These are phyloP conservation scores for Chaetura pelagica DNA, from an alignment of 2,113 vertebrate species.

Conservation along the genomic window DNA sequence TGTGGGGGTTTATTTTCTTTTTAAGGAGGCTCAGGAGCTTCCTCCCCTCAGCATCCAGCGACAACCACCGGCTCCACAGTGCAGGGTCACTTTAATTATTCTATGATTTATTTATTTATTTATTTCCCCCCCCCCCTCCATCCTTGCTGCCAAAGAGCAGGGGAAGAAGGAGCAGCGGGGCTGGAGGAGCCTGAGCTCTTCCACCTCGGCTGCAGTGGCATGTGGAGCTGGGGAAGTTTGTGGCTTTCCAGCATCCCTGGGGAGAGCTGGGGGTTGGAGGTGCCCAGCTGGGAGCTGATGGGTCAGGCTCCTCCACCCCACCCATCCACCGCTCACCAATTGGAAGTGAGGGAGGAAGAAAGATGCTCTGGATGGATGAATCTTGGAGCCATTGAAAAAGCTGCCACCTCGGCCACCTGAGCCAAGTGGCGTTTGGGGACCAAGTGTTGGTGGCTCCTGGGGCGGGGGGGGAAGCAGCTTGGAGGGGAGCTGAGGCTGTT, in stretches of 20 bases:
- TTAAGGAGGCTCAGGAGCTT: slow-evolving; percentile 48
- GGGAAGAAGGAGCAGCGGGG: too few species aligned
- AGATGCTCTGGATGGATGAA: slow-evolving; percentile 61
- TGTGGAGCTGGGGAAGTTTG: too few species aligned
- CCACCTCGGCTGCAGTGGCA: too few species aligned
- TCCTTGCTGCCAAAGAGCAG: too few species aligned
- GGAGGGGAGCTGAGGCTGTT: not conserved
- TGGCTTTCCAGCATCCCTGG: not conserved
- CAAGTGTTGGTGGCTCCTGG: not conserved
- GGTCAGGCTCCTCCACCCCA: slow-evolving; percentile 45
- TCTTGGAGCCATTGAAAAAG: slow-evolving; percentile 29
- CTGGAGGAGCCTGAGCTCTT: too few species aligned
- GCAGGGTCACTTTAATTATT: slow-evolving; percentile 43
- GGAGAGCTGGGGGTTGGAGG: not conserved
- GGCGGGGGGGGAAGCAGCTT: not conserved
- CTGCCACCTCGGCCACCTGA: slow-evolving; percentile 50
- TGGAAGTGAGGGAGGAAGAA: slow-evolving; percentile 64
- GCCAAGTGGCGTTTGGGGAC: not conserved
- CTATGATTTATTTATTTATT: not conserved
- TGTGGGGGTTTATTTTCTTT: not conserved
- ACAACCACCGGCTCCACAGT: fast-evolving
- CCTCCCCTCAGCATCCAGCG: not conserved
- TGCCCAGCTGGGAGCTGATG: slow-evolving; percentile 49
- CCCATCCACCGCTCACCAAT: slow-evolving; percentile 61
- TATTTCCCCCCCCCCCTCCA: too few species aligned